Percentiles rank a stretch among this genome's conserved stretches.
Evolutionary conservation across 2,888 invertebrate genomes (phyloP).

Genomic region (Scaptomyza flava): DNA sequence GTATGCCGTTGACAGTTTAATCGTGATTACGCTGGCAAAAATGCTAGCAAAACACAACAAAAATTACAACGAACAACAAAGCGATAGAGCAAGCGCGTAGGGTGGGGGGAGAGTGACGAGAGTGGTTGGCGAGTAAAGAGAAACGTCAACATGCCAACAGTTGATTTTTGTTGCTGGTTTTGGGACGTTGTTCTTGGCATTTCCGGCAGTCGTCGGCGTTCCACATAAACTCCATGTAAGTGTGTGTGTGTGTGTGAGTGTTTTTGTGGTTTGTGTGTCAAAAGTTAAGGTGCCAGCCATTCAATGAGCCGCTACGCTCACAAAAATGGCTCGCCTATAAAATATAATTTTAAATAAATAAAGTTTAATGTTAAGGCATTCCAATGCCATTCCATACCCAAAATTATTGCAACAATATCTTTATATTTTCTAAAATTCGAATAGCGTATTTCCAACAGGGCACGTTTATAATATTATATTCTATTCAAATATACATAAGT

Average conservation of each 20-base stretch:
- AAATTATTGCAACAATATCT: background rate
- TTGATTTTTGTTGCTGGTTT: conserved; percentile 67
- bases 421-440: background rate
- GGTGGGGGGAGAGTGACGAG: background rate
- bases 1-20: conserved; percentile 85
- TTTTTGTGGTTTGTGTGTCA: conserved; percentile 30
- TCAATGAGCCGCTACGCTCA: background rate
- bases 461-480: conserved; percentile 31
- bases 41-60: conserved; percentile 61
- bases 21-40: conserved; percentile 84
- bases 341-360: background rate
- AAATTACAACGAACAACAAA: conserved; percentile 4
- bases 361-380: background rate
- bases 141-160: conserved; percentile 80
- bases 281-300: conserved; percentile 44
- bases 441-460: background rate
- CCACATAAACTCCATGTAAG: conserved; percentile 44
- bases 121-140: conserved; percentile 1
- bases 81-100: background rate
- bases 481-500: conserved; percentile 25
- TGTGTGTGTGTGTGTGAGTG: conserved; percentile 9
- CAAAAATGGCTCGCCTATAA: conserved; percentile 4
- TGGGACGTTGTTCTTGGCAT: conserved; percentile 72
- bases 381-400: too few relatives aligned
- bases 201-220: conserved; percentile 72